Percentiles rank a stretch among this genome's conserved stretches.
Evolutionary conservation across 2,888 invertebrate species (phyloP).

Genomic region (Perizoma flavofasciatum): DNA sequence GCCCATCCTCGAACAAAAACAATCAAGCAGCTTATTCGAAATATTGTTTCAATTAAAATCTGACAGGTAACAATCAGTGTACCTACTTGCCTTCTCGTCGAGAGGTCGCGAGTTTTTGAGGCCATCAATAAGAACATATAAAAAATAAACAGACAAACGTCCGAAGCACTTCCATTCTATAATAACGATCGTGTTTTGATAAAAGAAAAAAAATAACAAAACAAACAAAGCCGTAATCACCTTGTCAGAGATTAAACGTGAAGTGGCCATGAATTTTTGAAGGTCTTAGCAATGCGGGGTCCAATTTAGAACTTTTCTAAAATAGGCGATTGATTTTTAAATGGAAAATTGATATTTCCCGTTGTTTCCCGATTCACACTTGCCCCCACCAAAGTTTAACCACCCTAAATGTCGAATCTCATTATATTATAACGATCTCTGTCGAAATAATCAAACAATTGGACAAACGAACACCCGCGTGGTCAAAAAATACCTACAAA

Average conservation of each 20-base stretch:
- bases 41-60: slow-evolving; percentile 51
- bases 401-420: too few relatives aligned
- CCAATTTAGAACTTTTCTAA: not conserved
- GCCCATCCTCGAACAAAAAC: slow-evolving; percentile 14
- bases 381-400: too few relatives aligned
- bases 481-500: slow-evolving; percentile 14
- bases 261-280: slow-evolving; percentile 42
- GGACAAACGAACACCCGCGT: slow-evolving; percentile 25
- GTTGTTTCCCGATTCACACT: too few relatives aligned
- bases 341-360: too few relatives aligned
- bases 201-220: slow-evolving; percentile 80
- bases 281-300: slow-evolving; percentile 1
- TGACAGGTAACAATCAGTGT: slow-evolving; percentile 33
- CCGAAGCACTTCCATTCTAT: slow-evolving; percentile 63
- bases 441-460: too few relatives aligned
- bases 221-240: slow-evolving; percentile 80
- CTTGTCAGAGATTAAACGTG: slow-evolving; percentile 61
- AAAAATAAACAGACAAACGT: slow-evolving; percentile 58
- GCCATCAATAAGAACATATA: slow-evolving; percentile 47
- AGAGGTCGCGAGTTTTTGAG: slow-evolving; percentile 48
- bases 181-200: slow-evolving; percentile 82
- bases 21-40: slow-evolving; percentile 32
- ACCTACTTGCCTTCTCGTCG: slow-evolving; percentile 24
- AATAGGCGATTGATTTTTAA: too few relatives aligned
- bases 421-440: too few relatives aligned